A percentile compares a stretch with the other conserved stretches of the same genome.
Conservation (phyloP, 2,113 vertebrate genomes). For the Gadus macrocephalus region DNA sequence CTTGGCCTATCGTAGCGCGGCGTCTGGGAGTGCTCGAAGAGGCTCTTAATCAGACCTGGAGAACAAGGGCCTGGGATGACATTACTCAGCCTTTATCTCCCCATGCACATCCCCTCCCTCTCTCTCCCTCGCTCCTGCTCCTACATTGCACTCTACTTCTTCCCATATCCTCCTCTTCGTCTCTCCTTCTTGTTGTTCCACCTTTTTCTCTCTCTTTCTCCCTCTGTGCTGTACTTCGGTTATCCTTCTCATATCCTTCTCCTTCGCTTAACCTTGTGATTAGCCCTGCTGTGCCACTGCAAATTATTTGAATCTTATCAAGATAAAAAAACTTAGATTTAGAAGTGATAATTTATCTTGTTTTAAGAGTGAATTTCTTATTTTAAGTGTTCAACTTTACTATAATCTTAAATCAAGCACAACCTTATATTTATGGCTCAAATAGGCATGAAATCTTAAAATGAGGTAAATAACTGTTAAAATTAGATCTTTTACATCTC, state of each 20-base stretch:
- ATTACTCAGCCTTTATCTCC: slow-evolving; percentile 63
- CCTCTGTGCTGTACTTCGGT: neutral
- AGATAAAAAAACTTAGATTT: too few relatives aligned
- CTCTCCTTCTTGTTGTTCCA: slow-evolving; percentile 1
- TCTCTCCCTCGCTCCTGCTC: neutral
- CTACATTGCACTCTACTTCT: slow-evolving; percentile 9
- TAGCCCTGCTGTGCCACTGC: neutral
- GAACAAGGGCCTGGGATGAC: slow-evolving; percentile 45
- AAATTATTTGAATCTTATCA: too few relatives aligned
- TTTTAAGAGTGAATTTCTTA: too few relatives aligned
- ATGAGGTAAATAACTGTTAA: too few relatives aligned
- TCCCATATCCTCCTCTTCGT: slow-evolving; percentile 11
- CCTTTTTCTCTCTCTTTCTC: neutral
- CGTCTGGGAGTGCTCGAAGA: slow-evolving; percentile 48
- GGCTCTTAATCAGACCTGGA: slow-evolving; percentile 60
- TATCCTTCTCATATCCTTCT: neutral
- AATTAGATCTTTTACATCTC: too few relatives aligned
- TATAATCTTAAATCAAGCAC: too few relatives aligned
- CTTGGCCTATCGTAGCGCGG: slow-evolving; percentile 59
- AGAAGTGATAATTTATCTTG: too few relatives aligned
- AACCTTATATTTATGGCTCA: too few relatives aligned
- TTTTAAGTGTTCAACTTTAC: too few relatives aligned
- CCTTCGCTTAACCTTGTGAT: neutral
- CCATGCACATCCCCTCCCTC: slow-evolving; percentile 27
- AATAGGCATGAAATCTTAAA: too few relatives aligned